Conservation (phyloP, 1,140 invertebrate species). For the Bombus pascuorum region DNA sequence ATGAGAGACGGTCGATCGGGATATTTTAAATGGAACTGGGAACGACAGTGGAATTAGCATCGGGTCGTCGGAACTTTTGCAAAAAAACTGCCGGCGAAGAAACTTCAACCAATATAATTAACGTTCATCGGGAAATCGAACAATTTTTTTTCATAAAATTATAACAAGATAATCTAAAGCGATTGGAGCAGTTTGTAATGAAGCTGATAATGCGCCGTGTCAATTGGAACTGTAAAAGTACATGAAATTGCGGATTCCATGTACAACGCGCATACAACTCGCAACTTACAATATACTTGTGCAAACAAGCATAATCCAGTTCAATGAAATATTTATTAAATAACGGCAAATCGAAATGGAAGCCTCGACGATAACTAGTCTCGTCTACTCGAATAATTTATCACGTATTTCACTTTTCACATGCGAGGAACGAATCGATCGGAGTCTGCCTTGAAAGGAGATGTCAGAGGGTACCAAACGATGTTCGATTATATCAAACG, state of each 20-base stretch:
- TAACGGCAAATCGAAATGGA: no score
- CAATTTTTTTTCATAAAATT: neutral
- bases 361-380: neutral
- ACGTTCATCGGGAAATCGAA: no score
- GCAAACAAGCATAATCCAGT: no score
- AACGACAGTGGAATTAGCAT: conserved; percentile 18
- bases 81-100: neutral
- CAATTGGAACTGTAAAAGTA: neutral
- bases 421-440: neutral
- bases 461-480: neutral
- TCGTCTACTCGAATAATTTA: neutral
- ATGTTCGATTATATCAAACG: conserved; percentile 9
- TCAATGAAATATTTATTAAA: no score
- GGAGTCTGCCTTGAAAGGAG: neutral
- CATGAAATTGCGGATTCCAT: no score
- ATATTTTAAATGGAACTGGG: conserved; percentile 39
- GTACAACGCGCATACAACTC: no score
- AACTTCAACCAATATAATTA: neutral
- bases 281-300: no score
- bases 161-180: neutral
- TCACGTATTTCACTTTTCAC: neutral
- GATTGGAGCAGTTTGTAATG: no score
- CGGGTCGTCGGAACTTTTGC: neutral
- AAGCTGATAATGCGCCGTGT: no score
- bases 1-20: conserved; percentile 24